A percentile compares a stretch with the other conserved stretches of the same genome.
These are phyloP conservation scores for Hemicrepidius hirtus DNA, from an alignment of 2,888 invertebrate species.

Conservation along the genomic window DNA sequence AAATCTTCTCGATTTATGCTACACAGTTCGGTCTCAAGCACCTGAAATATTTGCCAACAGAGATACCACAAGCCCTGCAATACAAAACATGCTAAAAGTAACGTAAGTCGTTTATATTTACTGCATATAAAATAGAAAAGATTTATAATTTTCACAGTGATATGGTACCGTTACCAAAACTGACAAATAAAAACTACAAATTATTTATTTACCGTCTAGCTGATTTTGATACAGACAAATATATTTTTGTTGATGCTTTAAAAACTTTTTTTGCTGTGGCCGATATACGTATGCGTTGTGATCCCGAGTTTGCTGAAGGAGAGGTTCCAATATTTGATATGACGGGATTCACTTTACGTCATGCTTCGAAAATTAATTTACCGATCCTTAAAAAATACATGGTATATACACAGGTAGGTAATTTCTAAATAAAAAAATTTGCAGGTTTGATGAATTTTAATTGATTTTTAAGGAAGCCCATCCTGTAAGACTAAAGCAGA, in stretches of 20 bases:
- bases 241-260: conserved; percentile 79
- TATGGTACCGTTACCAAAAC: conserved; percentile 79
- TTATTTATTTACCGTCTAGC: conserved; percentile 80
- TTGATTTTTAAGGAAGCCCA: conserved; percentile 78
- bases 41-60: conserved; percentile 78
- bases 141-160: conserved; percentile 75
- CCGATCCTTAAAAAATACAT: conserved; percentile 81
- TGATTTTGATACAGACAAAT: conserved; percentile 79
- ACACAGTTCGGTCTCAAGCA: conserved; percentile 76
- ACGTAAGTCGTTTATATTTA: conserved; percentile 67
- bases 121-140: conserved; percentile 11
- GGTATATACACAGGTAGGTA: conserved; percentile 80
- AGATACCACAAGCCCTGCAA: conserved; percentile 74
- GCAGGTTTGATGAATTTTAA: not conserved
- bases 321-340: conserved; percentile 85
- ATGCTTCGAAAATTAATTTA: conserved; percentile 78
- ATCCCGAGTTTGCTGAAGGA: conserved; percentile 77
- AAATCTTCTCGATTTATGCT: conserved; percentile 70
- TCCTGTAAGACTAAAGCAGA: conserved; percentile 79
- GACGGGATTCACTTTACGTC: conserved; percentile 78
- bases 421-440: not conserved
- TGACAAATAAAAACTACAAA: conserved; percentile 80
- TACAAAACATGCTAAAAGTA: conserved; percentile 74
- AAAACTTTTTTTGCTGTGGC: conserved; percentile 85
- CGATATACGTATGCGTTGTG: conserved; percentile 78